Conservation (phyloP, 2,888 invertebrate genomes). For the Ophion ventricosus region DNA sequence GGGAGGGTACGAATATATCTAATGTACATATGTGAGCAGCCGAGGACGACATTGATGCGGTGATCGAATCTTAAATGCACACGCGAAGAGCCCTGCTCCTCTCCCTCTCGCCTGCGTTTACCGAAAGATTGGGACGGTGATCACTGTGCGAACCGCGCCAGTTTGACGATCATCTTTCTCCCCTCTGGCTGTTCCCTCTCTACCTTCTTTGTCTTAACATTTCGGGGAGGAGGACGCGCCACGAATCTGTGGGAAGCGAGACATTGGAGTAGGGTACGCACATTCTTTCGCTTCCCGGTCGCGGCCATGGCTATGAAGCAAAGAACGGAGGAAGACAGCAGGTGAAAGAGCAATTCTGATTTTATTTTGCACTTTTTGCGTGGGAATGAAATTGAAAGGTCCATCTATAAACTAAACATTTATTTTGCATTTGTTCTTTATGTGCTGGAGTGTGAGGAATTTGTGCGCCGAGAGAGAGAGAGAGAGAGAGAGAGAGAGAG, state of each 20-base stretch:
- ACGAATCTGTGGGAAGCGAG: conserved; percentile 41
- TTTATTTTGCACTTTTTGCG: not conserved
- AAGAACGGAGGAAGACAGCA: not conserved
- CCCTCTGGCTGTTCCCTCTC: not conserved
- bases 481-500: no score
- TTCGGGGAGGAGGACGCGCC: not conserved
- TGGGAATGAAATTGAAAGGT: conserved; percentile 17
- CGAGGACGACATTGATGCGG: conserved; percentile 50
- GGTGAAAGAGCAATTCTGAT: not conserved
- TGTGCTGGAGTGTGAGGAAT: not conserved
- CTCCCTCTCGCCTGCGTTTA: conserved; percentile 29
- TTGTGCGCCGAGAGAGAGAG: no score
- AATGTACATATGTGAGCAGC: conserved; percentile 30
- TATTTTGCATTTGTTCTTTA: conserved; percentile 3
- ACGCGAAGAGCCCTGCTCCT: not conserved
- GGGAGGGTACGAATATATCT: not conserved
- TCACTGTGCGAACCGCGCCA: conserved; percentile 41
- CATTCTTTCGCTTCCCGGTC: conserved; percentile 59
- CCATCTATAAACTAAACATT: not conserved
- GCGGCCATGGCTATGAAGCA: not conserved
- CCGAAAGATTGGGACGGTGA: conserved; percentile 51
- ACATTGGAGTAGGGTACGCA: conserved; percentile 23
- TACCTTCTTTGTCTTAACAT: no score
- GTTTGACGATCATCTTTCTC: conserved; percentile 30
- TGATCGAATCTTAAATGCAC: conserved; percentile 53